These are phyloP conservation scores for Crenuchus spilurus DNA, from an alignment of 2,797 vertebrate genomes.

Conservation along the genomic window DNA sequence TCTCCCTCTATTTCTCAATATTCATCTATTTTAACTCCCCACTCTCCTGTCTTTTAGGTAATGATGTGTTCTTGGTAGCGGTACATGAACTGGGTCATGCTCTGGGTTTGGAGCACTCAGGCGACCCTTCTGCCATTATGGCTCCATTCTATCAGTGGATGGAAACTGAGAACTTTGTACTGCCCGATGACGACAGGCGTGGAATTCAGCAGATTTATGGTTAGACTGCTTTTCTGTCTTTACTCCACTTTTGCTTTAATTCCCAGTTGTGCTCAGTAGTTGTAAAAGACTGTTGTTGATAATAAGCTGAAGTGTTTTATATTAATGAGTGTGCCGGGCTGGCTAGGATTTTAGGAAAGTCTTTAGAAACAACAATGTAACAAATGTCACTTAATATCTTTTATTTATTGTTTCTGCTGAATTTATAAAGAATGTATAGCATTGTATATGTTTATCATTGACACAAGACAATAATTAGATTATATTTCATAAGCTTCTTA, in stretches of 20 bases:
- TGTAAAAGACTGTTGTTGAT: not conserved
- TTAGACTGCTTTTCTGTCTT: slow-evolving; percentile 44
- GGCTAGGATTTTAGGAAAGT: not conserved
- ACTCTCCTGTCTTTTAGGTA: slow-evolving; percentile 71
- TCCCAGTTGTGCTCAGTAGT: not conserved
- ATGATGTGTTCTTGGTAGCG: slow-evolving; percentile 91
- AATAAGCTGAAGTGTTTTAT: not conserved
- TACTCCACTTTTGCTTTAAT: not conserved
- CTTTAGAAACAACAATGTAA: not conserved
- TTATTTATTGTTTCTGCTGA: not conserved
- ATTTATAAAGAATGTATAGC: not conserved
- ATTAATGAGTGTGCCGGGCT: not conserved
- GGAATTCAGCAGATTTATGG: slow-evolving; percentile 92
- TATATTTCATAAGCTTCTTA: too few species aligned
- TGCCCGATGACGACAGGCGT: slow-evolving; percentile 87
- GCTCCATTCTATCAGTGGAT: slow-evolving; percentile 96
- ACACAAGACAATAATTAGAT: too few species aligned
- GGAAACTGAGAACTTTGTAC: slow-evolving; percentile 88
- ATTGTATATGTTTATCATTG: too few species aligned
- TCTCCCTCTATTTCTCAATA: not conserved
- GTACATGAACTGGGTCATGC: slow-evolving; percentile 92
- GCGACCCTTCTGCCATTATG: slow-evolving; percentile 90
- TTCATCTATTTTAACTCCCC: not conserved
- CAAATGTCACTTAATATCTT: not conserved
- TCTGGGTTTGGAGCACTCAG: slow-evolving; percentile 90